Evolutionary conservation across 2,797 vertebrate species (phyloP).

Genomic region (Melanogrammus aeglefinus): DNA sequence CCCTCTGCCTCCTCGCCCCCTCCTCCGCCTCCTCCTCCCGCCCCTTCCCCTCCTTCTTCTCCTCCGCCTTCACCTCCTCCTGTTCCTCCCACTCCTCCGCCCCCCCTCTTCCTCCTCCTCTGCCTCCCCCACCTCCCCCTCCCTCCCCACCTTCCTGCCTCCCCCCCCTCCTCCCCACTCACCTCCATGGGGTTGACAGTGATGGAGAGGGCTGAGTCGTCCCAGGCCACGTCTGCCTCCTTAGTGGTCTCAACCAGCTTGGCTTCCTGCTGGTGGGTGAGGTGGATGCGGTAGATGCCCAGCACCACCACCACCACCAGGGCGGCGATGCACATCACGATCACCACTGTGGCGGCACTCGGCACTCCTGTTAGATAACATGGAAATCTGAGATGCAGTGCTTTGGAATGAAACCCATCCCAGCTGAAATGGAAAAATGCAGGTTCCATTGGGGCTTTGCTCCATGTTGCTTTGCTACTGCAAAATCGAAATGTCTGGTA

Average conservation of each 20-base stretch:
- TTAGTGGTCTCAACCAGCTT: conserved; percentile 70
- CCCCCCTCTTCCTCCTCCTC: conserved; percentile 1
- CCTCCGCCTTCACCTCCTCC: background rate
- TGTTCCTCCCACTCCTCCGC: conserved; percentile 60
- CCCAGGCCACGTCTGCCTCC: conserved; percentile 83
- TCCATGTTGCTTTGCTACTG: too few species aligned
- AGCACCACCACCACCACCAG: conserved; percentile 84
- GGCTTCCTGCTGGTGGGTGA: conserved; percentile 78
- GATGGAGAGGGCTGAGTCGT: conserved; percentile 88
- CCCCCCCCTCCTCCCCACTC: conserved; percentile 3
- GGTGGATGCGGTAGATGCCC: conserved; percentile 83
- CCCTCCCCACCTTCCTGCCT: background rate
- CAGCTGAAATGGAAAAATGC: too few species aligned
- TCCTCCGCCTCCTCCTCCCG: too few species aligned
- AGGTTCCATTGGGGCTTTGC: too few species aligned
- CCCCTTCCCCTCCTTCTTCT: background rate
- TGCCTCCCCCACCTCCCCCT: background rate
- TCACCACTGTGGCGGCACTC: conserved; percentile 80
- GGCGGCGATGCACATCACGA: conserved; percentile 84
- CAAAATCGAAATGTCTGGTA: too few species aligned
- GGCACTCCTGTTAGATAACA: conserved; percentile 76
- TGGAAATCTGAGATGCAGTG: background rate
- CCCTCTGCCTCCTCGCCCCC: too few species aligned
- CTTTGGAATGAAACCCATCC: too few species aligned
- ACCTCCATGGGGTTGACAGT: conserved; percentile 98